Evolutionary conservation across 30 jellyfish, hydroid and myxozoan genomes (phyloP).

Genomic region (Hydractinia symbiolongicarpus): DNA sequence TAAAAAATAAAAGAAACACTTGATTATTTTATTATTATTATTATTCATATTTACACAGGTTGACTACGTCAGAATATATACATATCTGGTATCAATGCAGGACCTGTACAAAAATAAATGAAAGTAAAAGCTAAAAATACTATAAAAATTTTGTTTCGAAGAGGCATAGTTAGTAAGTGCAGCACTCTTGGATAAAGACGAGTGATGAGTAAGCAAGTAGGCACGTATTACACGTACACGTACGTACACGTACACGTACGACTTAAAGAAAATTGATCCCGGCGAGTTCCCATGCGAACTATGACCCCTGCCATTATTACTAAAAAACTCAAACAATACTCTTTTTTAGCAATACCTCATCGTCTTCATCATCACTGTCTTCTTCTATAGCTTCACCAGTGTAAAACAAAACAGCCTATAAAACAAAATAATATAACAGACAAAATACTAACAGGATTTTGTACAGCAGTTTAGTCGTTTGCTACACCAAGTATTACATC

Average conservation of each 20-base stretch:
- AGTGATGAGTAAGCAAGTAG: no score
- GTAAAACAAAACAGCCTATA: conserved; percentile 74
- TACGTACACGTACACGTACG: not conserved
- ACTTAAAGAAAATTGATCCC: not conserved
- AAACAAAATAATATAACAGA: not conserved
- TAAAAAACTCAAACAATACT: not conserved
- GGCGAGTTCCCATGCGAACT: not conserved
- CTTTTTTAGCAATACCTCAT: not conserved
- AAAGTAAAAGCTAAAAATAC: no score
- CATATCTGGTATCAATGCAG: no score
- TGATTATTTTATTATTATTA: no score
- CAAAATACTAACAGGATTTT: not conserved
- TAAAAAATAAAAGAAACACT: not conserved
- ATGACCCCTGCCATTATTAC: not conserved
- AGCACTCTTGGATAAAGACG: no score
- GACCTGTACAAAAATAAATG: no score
- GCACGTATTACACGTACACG: no score
- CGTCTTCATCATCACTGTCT: conserved; percentile 75
- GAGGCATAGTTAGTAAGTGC: no score
- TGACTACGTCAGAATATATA: no score
- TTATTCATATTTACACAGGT: no score
- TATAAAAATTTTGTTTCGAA: no score
- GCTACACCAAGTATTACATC: not conserved
- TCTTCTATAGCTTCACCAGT: conserved; percentile 98
- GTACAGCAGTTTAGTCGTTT: not conserved